Evolutionary conservation across 2,888 invertebrate genomes (phyloP).

Genomic region (Clanis bilineata): DNA sequence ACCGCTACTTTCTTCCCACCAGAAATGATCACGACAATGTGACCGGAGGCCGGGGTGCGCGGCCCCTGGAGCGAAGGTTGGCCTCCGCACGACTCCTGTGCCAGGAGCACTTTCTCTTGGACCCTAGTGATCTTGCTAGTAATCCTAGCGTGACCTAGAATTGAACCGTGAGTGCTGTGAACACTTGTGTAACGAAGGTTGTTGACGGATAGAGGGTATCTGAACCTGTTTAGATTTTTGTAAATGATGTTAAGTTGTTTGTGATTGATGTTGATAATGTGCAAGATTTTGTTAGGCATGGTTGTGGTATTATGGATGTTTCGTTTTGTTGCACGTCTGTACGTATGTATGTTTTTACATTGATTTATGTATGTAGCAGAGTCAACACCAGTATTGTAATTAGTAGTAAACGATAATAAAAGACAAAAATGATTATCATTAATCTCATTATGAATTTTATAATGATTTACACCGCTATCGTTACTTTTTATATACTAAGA

Average conservation of each 20-base stretch:
- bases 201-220: conserved; percentile 20
- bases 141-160: conserved; percentile 47
- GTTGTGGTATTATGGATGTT: no score
- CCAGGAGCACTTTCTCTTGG: conserved; percentile 21
- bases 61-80: conserved; percentile 66
- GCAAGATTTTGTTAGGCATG: not conserved
- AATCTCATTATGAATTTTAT: no score
- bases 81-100: conserved; percentile 49
- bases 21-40: conserved; percentile 76
- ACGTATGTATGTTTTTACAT: no score
- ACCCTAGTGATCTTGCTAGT: conserved; percentile 31
- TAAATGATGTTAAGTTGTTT: not conserved
- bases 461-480: no score
- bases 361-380: no score
- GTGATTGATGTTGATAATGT: not conserved
- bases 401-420: no score
- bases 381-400: no score
- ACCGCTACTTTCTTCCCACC: conserved; percentile 14
- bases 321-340: no score
- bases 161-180: conserved; percentile 25
- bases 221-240: conserved; percentile 1
- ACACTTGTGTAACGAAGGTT: conserved; percentile 22
- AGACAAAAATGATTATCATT: no score
- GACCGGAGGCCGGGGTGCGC: conserved; percentile 64
- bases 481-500: no score